Evolutionary conservation across 2,113 vertebrate genomes (phyloP).

Genomic region (Eclectus roratus): DNA sequence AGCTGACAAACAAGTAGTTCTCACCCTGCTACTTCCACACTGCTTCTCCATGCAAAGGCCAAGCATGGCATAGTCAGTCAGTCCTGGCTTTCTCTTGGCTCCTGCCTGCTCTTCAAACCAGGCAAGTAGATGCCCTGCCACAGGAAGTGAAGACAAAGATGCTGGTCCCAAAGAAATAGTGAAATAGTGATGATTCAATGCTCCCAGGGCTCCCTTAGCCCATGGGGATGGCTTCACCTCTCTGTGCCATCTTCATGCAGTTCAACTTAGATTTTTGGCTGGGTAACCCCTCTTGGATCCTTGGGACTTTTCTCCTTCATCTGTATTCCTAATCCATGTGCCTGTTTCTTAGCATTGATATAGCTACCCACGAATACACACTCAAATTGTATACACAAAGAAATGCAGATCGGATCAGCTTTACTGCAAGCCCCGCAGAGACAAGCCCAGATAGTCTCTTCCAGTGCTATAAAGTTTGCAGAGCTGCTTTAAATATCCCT

Average conservation of each 20-base stretch:
- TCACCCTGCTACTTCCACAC: neutral
- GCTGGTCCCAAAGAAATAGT: neutral
- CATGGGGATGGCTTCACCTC: neutral
- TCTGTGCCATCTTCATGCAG: neutral
- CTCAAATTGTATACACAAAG: neutral
- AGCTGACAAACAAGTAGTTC: neutral
- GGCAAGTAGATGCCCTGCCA: neutral
- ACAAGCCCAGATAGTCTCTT: conserved; percentile 21
- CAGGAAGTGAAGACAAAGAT: neutral
- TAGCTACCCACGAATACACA: neutral
- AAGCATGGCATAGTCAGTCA: neutral
- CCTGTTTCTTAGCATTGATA: neutral
- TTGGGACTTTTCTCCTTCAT: neutral
- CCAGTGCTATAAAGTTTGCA: conserved; percentile 35
- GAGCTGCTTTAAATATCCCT: conserved; percentile 63
- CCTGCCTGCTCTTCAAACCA: neutral
- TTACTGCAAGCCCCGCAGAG: conserved; percentile 29
- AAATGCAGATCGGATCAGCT: neutral
- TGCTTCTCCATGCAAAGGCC: neutral
- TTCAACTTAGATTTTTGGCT: neutral
- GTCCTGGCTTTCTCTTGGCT: neutral
- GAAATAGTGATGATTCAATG: neutral
- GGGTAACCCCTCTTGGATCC: neutral
- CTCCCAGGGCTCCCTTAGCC: neutral
- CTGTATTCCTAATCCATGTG: neutral